Conservation (phyloP, 37 sponge, comb jelly and placozoan genomes). For the Aphrocallistes beatrix region DNA sequence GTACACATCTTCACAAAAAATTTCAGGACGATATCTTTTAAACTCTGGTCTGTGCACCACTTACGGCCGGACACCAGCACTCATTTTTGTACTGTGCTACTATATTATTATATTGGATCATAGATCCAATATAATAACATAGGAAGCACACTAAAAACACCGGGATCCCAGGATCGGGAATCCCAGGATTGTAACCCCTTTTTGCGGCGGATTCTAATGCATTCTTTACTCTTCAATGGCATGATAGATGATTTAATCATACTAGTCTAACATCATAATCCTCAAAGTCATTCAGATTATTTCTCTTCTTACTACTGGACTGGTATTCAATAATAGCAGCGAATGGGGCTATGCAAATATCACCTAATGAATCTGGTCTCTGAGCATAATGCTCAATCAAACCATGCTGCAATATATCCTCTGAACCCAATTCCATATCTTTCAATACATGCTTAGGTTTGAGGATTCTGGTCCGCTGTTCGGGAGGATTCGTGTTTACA, state of each 20-base stretch:
- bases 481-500: neutral
- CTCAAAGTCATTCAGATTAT: neutral
- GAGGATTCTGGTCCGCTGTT: neutral
- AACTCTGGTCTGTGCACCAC: too few species aligned
- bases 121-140: too few species aligned
- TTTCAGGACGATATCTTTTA: too few species aligned
- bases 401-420: constrained; percentile 22
- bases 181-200: too few species aligned
- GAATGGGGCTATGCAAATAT: constrained; percentile 24
- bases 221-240: neutral
- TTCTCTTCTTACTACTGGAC: neutral
- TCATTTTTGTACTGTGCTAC: too few species aligned
- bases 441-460: neutral
- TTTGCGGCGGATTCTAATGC: neutral
- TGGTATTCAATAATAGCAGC: neutral
- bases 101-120: too few species aligned
- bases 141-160: too few species aligned
- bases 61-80: too few species aligned
- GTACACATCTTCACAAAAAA: too few species aligned
- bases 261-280: neutral
- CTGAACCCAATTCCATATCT: neutral
- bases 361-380: constrained; percentile 22
- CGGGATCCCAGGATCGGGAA: too few species aligned
- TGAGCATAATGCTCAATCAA: constrained; percentile 23
- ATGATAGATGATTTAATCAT: neutral